phyloP scores from a whole-genome alignment of 2,888 invertebrate species.

The Miltochrista miniata region DNA sequence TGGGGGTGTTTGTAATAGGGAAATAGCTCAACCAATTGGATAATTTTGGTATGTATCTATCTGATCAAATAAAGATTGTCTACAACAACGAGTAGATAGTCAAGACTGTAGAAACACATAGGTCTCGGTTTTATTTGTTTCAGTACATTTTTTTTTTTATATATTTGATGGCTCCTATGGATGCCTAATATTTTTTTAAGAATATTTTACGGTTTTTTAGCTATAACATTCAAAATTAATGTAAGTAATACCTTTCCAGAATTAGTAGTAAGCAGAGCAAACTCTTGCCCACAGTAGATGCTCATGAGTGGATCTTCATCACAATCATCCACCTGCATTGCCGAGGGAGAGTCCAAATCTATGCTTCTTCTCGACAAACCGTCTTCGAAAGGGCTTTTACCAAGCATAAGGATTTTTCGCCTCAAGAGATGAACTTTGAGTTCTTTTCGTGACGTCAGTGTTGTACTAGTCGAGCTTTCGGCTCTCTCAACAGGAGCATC shows the following conservation, averaged over 20 bases:
- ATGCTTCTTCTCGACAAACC: slow-evolving; percentile 50
- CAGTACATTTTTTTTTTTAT: too few species aligned
- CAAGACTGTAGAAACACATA: too few species aligned
- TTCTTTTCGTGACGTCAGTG: slow-evolving; percentile 57
- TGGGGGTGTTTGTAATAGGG: too few species aligned
- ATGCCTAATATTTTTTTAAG: too few species aligned
- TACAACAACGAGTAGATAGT: too few species aligned
- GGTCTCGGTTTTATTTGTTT: too few species aligned
- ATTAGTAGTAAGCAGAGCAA: slow-evolving; percentile 92
- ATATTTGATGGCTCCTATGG: too few species aligned
- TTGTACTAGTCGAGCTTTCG: slow-evolving; percentile 45
- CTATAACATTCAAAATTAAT: too few species aligned
- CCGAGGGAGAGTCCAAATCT: slow-evolving; percentile 78
- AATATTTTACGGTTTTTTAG: too few species aligned
- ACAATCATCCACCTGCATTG: slow-evolving; percentile 82
- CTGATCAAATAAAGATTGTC: too few species aligned
- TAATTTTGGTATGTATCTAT: too few species aligned
- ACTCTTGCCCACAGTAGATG: slow-evolving; percentile 95
- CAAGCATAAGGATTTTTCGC: slow-evolving; percentile 65
- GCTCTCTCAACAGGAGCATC: slow-evolving; percentile 45
- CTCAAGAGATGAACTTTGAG: slow-evolving; percentile 66
- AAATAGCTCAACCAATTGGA: too few species aligned
- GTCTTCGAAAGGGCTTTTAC: slow-evolving; percentile 71
- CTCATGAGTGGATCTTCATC: slow-evolving; percentile 91
- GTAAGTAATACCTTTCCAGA: slow-evolving; percentile 88